Evolutionary conservation across 2,113 vertebrate species (phyloP), one percentile per base, ranked within the genome.

Genomic region (Chrysemys picta): DNA sequence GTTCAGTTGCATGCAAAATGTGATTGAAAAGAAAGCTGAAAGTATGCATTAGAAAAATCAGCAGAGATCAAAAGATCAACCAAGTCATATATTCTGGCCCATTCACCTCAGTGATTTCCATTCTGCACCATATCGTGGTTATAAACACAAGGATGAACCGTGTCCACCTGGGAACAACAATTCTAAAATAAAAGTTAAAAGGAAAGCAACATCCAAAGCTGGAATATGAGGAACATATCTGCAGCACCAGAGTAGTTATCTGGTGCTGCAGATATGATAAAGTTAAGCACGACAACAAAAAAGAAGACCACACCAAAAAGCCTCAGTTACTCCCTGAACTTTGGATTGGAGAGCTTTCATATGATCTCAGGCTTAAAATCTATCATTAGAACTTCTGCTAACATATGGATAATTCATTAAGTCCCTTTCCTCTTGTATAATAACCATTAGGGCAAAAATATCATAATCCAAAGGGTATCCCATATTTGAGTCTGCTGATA

Each of bases 1-100:
- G 27, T 87, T 95, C 25, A 13, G 12, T 57, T 87, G 22, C 50
- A 89, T 45, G 17, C 14, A 83, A 93, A 95, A 75, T 54, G n/a
- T 2, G n/a, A 85, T 42, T 72, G 29, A 79, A 19, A 91, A 35
- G 24, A 78, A 5, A 94, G 2, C 21, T 45, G 45, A 90, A 1
- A 57, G 8, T 50, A 84, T 0, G 21, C 0, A 9, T 47, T 92
- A 53, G 69, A 35, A n/a, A 35, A 65, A 35, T 49, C 52, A 76
- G 54, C 19, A 38, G n/a, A n/a, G 52, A 54, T 76, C 42, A 47
- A 31, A 49, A 59, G 53, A 57, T 17, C 4, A 38, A 88, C 89
- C 47, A 87, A 87, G 62, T 10, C 12, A 49, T 90, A 38, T 10
- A 27, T 82, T 3, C 3, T 82, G 2, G 6, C 4, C 6, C 24